Evolutionary conservation across 2,888 invertebrate species (phyloP), one percentile per base, ranked within the genome.

Genomic region (Oithona nana): DNA sequence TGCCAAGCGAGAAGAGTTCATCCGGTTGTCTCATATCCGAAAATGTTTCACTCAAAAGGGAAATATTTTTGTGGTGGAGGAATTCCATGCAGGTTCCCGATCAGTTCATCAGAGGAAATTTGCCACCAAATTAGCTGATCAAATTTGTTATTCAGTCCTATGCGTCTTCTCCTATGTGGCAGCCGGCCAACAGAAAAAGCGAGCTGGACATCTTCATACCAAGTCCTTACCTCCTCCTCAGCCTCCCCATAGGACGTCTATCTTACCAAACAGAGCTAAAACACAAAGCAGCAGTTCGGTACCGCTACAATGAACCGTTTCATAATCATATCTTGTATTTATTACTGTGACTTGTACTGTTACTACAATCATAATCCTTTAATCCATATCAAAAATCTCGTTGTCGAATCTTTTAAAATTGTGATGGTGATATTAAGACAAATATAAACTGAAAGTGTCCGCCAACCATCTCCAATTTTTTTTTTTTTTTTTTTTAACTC

Each of bases 1-100:
- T 79, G 94, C 93, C 70, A 93, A 94, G 76, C 94, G 94, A 84
- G 97, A 98, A 93, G 97, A 97, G 84, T 98, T 98, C 81, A 93
- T 98, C 75, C 86, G 94, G 74, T 83, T 98, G 78, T 88, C 90
- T 78, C 94, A 95, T 78, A 98, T 98, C 77, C 84, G 94, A 77
- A 98, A 97, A 79, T 98, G 98, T 80, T 97, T 95, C 79, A 95
- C 97, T 65, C 93, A 92, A 77, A 95, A 94, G 76, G 97, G 95
- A 74, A 94, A 93, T 75, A 88, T 97, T 76, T 98, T 98, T 80
- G 87, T 98, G 73, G 81, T 98, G 75, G 98, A 98, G 80, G 97
- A 98, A 83, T 97, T 11, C 39, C 39, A 39, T 16, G 39, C 39
- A 16, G 39, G 8, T 16, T 39, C 39, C 39, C 6, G 16, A 16